Conservation (phyloP, 2,797 vertebrate species). For the Cuculus canorus region DNA sequence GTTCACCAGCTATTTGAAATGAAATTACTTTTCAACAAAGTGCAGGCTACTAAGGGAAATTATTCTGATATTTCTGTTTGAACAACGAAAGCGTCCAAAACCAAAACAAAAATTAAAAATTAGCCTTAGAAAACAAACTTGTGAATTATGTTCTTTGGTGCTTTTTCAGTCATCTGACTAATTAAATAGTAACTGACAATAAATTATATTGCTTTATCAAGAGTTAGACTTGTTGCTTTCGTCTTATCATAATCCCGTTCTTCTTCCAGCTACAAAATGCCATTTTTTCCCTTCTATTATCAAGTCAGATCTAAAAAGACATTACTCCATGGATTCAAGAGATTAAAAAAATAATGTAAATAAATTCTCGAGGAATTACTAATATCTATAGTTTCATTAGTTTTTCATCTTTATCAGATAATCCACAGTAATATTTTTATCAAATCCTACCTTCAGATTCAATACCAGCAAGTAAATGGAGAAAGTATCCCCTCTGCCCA, state of each 20-base stretch:
- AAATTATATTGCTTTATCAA: not conserved
- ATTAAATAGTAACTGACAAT: not conserved
- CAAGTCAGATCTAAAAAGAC: not conserved
- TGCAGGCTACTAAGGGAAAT: not conserved
- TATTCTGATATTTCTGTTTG: not conserved
- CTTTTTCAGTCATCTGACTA: not conserved
- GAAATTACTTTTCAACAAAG: not conserved
- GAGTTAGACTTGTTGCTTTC: not conserved
- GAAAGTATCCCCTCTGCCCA: not conserved
- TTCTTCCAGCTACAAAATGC: not conserved
- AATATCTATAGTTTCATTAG: not conserved
- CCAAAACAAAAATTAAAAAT: not conserved
- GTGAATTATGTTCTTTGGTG: not conserved
- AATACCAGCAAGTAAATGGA: not conserved
- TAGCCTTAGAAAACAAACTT: not conserved
- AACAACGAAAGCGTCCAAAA: not conserved
- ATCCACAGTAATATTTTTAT: not conserved
- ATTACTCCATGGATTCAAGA: not conserved
- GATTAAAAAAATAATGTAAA: not conserved
- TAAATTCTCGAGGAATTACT: not conserved
- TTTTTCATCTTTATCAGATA: not conserved
- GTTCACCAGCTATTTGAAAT: not conserved
- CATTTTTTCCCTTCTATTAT: not conserved
- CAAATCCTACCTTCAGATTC: not conserved
- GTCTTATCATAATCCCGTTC: not conserved